Percentiles rank a stretch among this genome's conserved stretches.
Conservation (phyloP, 1,140 invertebrate genomes). For the Drosophila burlai region DNA sequence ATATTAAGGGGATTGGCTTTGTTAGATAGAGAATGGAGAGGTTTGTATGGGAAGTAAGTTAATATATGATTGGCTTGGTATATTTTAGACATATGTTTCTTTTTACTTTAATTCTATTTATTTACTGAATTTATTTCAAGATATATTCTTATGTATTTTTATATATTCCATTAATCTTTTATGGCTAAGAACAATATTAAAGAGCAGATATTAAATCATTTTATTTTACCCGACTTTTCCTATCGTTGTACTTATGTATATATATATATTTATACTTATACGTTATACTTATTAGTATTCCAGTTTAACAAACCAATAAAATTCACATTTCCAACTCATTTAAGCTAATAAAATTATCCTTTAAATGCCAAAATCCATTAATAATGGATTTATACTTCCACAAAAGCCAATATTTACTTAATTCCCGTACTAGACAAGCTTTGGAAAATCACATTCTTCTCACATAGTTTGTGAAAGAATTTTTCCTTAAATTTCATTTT, state of each 20-base stretch:
- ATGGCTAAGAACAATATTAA: neutral
- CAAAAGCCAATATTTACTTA: conserved; percentile 11
- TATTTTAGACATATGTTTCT: no score
- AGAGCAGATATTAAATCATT: no score
- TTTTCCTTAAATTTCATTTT: conserved; percentile 49
- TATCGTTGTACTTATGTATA: no score
- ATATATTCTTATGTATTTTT: neutral
- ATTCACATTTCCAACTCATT: neutral
- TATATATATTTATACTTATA: no score
- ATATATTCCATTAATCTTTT: neutral
- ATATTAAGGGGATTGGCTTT: neutral
- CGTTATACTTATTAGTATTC: no score
- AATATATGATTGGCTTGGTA: neutral
- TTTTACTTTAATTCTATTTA: neutral
- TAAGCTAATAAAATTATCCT: no score
- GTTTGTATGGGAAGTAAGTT: neutral
- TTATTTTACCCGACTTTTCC: no score
- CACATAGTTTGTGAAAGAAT: conserved; percentile 30
- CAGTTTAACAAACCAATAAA: no score
- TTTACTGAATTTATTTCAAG: neutral
- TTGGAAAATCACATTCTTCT: neutral
- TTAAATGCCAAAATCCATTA: neutral
- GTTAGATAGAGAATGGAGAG: neutral
- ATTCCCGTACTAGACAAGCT: neutral
- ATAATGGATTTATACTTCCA: neutral